Conservation (phyloP, 2,888 invertebrate species). For the Allacma fusca region DNA sequence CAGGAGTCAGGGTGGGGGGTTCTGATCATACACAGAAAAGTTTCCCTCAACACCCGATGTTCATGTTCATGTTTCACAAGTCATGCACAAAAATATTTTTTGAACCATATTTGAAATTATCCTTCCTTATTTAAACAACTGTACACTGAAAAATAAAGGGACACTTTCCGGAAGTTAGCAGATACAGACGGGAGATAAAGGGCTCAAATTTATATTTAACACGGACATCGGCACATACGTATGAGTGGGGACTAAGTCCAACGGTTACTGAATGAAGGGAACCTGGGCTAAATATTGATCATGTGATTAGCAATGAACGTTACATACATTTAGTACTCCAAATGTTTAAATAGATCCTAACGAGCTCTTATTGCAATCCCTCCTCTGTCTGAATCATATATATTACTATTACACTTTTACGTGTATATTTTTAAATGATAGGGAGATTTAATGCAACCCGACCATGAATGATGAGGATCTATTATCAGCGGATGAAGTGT, state of each 20-base stretch:
- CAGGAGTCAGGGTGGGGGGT: too few relatives aligned
- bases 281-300: constrained; percentile 14
- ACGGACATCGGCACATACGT: neutral
- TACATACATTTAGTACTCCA: neutral
- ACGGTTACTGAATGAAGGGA: constrained; percentile 6
- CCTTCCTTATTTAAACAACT: too few relatives aligned
- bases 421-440: constrained; percentile 19
- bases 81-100: too few relatives aligned
- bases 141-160: constrained; percentile 1
- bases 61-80: too few relatives aligned
- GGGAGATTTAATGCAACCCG: neutral
- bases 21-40: neutral
- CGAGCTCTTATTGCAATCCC: neutral
- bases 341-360: constrained; percentile 1
- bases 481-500: neutral
- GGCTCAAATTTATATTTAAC: neutral
- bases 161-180: constrained; percentile 22
- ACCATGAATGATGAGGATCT: neutral
- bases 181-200: neutral
- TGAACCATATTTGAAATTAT: too few relatives aligned
- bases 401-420: too few relatives aligned
- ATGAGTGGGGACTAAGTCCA: neutral
- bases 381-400: neutral
- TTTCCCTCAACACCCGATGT: neutral
- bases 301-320: neutral